Evolutionary conservation across 1,140 invertebrate species (phyloP).

Genomic region (Araneus ventricosus): DNA sequence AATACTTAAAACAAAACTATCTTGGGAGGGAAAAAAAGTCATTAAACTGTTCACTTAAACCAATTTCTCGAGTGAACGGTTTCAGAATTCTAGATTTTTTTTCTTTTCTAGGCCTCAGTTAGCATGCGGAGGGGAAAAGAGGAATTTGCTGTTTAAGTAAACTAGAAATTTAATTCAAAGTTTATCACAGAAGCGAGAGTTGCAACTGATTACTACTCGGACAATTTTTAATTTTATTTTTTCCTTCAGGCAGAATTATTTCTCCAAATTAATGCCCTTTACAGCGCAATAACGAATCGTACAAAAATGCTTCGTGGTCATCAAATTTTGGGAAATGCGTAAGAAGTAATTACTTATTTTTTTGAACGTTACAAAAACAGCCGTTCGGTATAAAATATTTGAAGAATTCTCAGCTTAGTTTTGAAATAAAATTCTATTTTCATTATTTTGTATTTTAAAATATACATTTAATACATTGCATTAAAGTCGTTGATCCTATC

Average conservation of each 20-base stretch:
- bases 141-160: background rate
- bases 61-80: constrained; percentile 62
- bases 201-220: background rate
- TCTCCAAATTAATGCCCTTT: background rate
- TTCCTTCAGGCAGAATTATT: background rate
- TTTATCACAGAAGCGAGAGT: background rate
- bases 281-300: too few species aligned
- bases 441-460: too few species aligned
- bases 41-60: constrained; percentile 58
- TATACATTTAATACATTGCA: too few species aligned
- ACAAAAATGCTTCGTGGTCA: too few species aligned
- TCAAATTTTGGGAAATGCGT: too few species aligned
- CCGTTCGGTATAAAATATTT: too few species aligned
- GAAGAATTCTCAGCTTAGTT: too few species aligned
- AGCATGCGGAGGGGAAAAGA: background rate
- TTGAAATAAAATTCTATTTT: too few species aligned
- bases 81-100: constrained; percentile 1
- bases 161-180: background rate
- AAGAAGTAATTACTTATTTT: too few species aligned
- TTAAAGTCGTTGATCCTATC: too few species aligned
- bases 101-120: background rate
- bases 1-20: background rate
- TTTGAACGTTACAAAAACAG: too few species aligned
- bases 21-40: background rate
- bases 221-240: background rate